Percentiles rank a stretch among this genome's conserved stretches.
phyloP scores from a whole-genome alignment of 2,113 vertebrate genomes.

The Vidua macroura region DNA sequence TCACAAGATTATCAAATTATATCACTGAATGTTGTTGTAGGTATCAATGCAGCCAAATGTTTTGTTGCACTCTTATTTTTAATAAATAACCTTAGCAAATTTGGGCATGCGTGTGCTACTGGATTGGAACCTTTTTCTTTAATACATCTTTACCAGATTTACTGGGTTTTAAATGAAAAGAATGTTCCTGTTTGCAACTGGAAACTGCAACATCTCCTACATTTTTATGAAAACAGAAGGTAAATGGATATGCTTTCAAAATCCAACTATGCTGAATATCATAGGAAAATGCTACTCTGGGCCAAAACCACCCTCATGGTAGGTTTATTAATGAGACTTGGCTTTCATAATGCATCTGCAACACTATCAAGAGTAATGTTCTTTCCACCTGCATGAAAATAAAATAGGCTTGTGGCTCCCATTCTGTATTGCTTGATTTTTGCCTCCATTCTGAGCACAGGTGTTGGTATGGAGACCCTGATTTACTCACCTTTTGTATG shows the following conservation, averaged over 20 bases:
- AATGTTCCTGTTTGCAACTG: neutral
- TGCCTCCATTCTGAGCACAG: neutral
- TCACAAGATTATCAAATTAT: neutral
- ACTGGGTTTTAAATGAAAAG: neutral
- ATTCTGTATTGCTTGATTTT: neutral
- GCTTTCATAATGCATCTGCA: neutral
- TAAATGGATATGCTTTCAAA: neutral
- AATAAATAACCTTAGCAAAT: neutral
- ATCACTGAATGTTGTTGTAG: neutral
- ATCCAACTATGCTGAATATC: rapidly evolving
- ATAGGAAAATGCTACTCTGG: neutral
- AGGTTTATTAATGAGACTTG: neutral
- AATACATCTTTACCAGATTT: neutral
- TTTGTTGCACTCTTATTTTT: neutral
- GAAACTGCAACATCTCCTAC: neutral
- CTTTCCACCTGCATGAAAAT: neutral
- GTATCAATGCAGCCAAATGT: neutral
- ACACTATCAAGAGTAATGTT: neutral
- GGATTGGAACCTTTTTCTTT: neutral
- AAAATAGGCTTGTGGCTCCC: neutral
- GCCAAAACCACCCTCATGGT: neutral
- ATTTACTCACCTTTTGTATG: neutral
- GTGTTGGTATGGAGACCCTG: neutral
- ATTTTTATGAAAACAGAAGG: neutral
- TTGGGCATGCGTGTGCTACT: neutral